Conservation (phyloP, 2,797 vertebrate genomes). For the Cuculus canorus region DNA sequence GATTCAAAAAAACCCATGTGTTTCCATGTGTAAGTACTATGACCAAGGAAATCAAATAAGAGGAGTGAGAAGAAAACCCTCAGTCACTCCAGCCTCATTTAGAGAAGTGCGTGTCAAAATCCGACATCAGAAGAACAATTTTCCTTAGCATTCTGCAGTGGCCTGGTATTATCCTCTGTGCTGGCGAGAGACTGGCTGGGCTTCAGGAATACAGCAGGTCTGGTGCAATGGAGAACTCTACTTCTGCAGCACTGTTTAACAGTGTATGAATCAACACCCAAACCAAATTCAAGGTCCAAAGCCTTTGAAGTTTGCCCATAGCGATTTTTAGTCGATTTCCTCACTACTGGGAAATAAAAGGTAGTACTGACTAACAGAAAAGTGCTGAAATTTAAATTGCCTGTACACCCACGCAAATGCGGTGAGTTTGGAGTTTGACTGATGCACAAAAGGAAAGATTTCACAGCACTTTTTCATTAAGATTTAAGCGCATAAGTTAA, state of each 20-base stretch:
- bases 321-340: background rate
- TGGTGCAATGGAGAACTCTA: background rate
- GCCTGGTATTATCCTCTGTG: background rate
- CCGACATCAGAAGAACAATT: background rate
- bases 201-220: background rate
- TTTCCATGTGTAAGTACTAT: background rate
- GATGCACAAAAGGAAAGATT: conserved; percentile 49
- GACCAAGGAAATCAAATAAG: background rate
- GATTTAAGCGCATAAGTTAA: conserved; percentile 54
- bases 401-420: conserved; percentile 56
- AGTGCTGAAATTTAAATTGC: conserved; percentile 47
- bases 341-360: conserved; percentile 7
- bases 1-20: background rate
- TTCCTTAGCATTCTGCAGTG: background rate
- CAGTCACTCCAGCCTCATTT: background rate
- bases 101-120: background rate
- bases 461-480: conserved; percentile 32
- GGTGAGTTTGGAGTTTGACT: conserved; percentile 51
- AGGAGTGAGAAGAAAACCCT: background rate
- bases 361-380: conserved; percentile 34
- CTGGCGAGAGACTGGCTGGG: background rate
- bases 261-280: background rate
- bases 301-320: background rate
- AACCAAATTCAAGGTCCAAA: background rate
- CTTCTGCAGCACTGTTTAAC: background rate